phyloP scores from a whole-genome alignment of 2,797 vertebrate species.

The Pseudochirops cupreus region DNA sequence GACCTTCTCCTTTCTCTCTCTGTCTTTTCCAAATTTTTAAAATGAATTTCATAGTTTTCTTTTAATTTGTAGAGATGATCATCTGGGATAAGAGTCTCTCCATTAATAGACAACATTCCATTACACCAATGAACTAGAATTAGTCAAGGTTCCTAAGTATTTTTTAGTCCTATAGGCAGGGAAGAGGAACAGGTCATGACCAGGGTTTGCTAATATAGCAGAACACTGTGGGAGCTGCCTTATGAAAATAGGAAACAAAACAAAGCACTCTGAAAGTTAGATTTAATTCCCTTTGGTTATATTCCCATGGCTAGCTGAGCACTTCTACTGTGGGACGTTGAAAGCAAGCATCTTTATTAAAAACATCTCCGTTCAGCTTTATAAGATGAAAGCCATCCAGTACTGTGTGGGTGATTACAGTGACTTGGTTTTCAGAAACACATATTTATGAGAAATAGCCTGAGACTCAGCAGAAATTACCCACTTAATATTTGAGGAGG shows the following conservation, averaged over 20 bases:
- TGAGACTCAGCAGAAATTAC: constrained; percentile 57
- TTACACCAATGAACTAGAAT: neutral
- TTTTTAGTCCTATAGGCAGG: constrained; percentile 14
- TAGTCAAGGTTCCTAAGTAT: constrained; percentile 9
- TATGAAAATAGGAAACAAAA: constrained; percentile 64
- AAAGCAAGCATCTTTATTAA: constrained; percentile 58
- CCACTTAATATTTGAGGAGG: constrained; percentile 76
- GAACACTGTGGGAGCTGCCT: constrained; percentile 43
- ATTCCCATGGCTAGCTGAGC: constrained; percentile 49
- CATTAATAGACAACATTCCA: constrained; percentile 28
- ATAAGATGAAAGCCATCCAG: constrained; percentile 64
- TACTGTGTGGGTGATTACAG: constrained; percentile 50
- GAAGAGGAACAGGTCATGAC: neutral
- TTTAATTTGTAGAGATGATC: constrained; percentile 15
- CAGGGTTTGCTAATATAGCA: constrained; percentile 43
- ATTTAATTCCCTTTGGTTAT: constrained; percentile 63
- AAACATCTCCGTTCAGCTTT: constrained; percentile 64
- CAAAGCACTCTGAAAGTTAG: constrained; percentile 54
- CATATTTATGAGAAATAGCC: constrained; percentile 73
- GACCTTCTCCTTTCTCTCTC: constrained; percentile 10
- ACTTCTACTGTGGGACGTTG: constrained; percentile 17
- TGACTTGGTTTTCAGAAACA: constrained; percentile 59
- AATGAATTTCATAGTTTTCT: constrained; percentile 46
- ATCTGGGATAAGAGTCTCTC: constrained; percentile 43
- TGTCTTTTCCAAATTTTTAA: constrained; percentile 32